phyloP scores from a whole-genome alignment of 2,888 invertebrate species.

The Dryocosmus kuriphilus region DNA sequence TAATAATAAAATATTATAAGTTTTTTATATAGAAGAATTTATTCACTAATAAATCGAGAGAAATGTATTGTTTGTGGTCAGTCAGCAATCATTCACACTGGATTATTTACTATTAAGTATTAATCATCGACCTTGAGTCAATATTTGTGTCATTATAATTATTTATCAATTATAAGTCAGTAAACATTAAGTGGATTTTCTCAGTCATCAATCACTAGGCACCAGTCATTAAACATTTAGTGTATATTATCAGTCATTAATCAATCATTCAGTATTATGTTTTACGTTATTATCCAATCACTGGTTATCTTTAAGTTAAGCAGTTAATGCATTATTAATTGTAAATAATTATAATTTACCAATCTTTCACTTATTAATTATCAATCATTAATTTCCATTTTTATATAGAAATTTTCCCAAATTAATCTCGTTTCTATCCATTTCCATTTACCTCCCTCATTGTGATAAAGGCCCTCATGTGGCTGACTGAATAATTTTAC shows the following conservation, averaged over 20 bases:
- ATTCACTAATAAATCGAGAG: neutral
- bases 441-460: neutral
- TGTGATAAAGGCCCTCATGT: neutral
- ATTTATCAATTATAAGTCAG: neutral
- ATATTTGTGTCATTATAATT: neutral
- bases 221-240: neutral
- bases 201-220: conserved; percentile 1
- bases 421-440: conserved; percentile 15
- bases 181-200: neutral
- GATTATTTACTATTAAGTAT: neutral
- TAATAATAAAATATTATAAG: no score
- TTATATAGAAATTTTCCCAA: neutral
- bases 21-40: no score
- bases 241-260: conserved; percentile 28
- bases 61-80: neutral
- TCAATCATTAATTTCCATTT: neutral
- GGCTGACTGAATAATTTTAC: neutral
- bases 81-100: neutral
- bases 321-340: neutral
- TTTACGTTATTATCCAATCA: conserved; percentile 6
- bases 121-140: neutral
- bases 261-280: neutral
- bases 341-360: neutral
- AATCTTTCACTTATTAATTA: neutral
- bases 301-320: neutral